phyloP scores from a whole-genome alignment of 2,888 invertebrate species.

The Sceliomorpha sp. region DNA sequence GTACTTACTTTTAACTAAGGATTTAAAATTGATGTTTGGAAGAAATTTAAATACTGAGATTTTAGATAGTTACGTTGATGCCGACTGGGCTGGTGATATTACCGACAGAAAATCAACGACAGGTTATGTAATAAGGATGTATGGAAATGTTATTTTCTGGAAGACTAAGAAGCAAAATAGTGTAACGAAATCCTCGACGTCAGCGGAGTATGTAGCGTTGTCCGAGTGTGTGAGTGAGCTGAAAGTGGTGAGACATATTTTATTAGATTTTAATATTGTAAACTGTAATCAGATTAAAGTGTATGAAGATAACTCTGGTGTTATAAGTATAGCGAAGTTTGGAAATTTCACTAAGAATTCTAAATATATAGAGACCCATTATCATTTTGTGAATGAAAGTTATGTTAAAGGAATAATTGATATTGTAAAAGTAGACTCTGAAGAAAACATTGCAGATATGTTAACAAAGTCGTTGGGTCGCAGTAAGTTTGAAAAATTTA shows the following conservation, averaged over 20 bases:
- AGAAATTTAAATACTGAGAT: slow-evolving; percentile 5
- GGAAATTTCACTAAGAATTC: slow-evolving; percentile 51
- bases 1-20: too few species aligned
- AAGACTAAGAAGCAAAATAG: slow-evolving; percentile 46
- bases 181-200: slow-evolving; percentile 50
- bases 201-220: slow-evolving; percentile 50
- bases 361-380: slow-evolving; percentile 46
- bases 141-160: slow-evolving; percentile 44
- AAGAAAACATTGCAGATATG: slow-evolving; percentile 32
- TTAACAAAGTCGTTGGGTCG: slow-evolving; percentile 17
- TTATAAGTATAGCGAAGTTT: slow-evolving; percentile 37
- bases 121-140: slow-evolving; percentile 49
- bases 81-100: slow-evolving; percentile 52
- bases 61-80: slow-evolving; percentile 42
- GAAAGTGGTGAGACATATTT: slow-evolving; percentile 23
- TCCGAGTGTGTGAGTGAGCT: slow-evolving; percentile 46
- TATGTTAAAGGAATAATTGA: slow-evolving; percentile 38
- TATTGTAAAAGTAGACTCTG: slow-evolving; percentile 39
- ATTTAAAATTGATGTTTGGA: too few species aligned
- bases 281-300: slow-evolving; percentile 22
- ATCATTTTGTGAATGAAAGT: slow-evolving; percentile 45
- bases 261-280: slow-evolving; percentile 20
- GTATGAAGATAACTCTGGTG: slow-evolving; percentile 45
- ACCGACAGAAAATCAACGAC: slow-evolving; percentile 52
- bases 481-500: neutral